phyloP scores from a whole-genome alignment of 2,888 invertebrate species.

The Myathropa florea region DNA sequence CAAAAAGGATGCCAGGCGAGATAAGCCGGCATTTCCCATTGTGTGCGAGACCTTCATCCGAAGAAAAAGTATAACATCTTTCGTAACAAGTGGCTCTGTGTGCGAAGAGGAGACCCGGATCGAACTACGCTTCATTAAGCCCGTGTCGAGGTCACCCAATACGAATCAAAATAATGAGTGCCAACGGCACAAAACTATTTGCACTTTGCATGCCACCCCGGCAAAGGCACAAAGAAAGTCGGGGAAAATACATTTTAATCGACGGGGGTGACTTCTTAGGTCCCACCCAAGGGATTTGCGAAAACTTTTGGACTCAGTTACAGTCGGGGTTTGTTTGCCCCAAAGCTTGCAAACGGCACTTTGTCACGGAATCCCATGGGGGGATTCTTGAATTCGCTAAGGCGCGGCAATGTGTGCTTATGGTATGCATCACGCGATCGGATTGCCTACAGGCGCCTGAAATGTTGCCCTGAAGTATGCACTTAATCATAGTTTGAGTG shows the following conservation, averaged over 20 bases:
- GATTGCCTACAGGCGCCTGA: neutral
- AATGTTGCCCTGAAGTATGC: slow-evolving; percentile 21
- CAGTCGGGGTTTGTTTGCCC: slow-evolving; percentile 20
- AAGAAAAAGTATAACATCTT: slow-evolving; percentile 13
- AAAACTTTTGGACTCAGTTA: slow-evolving; percentile 19
- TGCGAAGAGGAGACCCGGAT: slow-evolving; percentile 10
- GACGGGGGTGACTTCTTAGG: slow-evolving; percentile 55
- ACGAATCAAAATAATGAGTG: slow-evolving; percentile 52
- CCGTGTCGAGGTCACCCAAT: slow-evolving; percentile 43
- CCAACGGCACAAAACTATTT: slow-evolving; percentile 19
- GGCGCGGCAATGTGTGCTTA: slow-evolving; percentile 5
- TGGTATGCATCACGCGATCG: slow-evolving; percentile 53
- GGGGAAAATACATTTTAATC: slow-evolving; percentile 1
- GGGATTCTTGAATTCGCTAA: slow-evolving; percentile 20
- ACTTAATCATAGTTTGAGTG: slow-evolving; percentile 68
- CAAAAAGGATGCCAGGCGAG: slow-evolving; percentile 32
- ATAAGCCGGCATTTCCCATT: slow-evolving; percentile 43
- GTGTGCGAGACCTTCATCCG: slow-evolving; percentile 56
- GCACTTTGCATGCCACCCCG: neutral
- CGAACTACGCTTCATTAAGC: slow-evolving; percentile 51
- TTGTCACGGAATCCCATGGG: slow-evolving; percentile 42
- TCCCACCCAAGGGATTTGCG: neutral
- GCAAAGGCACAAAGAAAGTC: neutral
- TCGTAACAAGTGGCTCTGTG: neutral
- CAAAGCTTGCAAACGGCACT: slow-evolving; percentile 26